These are phyloP conservation scores for Steromphala cineraria DNA, from an alignment of 2,888 invertebrate species.

Conservation along the genomic window DNA sequence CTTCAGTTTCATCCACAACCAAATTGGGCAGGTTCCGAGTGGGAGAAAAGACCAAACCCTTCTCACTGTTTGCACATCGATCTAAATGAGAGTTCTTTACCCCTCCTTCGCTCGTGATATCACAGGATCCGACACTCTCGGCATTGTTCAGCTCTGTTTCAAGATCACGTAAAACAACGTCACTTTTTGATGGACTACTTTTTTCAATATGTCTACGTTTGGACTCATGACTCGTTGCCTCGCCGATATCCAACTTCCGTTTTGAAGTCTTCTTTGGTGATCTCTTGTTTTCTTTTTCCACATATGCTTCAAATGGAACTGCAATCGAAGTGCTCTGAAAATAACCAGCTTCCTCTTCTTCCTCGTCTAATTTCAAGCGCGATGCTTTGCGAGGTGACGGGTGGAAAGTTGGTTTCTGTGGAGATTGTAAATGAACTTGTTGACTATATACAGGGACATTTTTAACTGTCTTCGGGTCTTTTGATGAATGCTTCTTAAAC, in stretches of 20 bases:
- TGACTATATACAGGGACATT: neutral
- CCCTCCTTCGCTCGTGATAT: neutral
- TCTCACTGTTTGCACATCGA: slow-evolving; percentile 3
- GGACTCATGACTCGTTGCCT: neutral
- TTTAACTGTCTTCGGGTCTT: neutral
- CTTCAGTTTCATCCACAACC: slow-evolving; percentile 46
- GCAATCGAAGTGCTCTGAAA: neutral
- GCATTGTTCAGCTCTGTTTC: slow-evolving; percentile 12
- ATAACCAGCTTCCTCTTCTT: neutral
- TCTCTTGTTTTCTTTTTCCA: slow-evolving; percentile 3
- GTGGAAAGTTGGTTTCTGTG: neutral
- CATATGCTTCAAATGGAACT: neutral
- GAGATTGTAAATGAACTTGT: slow-evolving; percentile 1
- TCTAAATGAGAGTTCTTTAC: slow-evolving; percentile 17
- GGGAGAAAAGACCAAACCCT: slow-evolving; percentile 36
- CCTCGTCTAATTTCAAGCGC: neutral
- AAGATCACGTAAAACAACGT: neutral
- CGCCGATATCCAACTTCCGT: slow-evolving; percentile 7
- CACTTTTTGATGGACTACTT: neutral
- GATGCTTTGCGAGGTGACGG: slow-evolving; percentile 4
- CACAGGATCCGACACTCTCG: neutral
- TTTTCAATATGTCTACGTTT: neutral
- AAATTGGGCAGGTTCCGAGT: slow-evolving; percentile 57
- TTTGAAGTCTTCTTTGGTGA: slow-evolving; percentile 5
- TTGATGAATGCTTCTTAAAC: slow-evolving; percentile 43